These are phyloP conservation scores for Meriones psammophilus DNA, from an alignment of 2,797 vertebrate species.

Conservation along the genomic window DNA sequence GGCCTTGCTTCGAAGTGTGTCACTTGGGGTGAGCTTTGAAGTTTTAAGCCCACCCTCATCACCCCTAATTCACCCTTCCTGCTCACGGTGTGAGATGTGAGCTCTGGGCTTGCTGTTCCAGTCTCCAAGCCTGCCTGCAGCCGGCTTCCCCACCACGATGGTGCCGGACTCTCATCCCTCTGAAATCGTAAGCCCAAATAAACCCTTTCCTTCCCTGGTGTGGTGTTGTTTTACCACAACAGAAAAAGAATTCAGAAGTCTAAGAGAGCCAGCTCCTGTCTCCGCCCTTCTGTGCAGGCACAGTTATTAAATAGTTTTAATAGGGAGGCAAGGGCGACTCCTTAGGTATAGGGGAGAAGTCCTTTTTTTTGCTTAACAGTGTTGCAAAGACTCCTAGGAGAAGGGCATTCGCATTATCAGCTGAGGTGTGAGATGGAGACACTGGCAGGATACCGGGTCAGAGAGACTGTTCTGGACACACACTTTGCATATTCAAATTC, in stretches of 20 bases:
- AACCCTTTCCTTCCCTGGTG: neutral
- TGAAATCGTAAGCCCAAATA: neutral
- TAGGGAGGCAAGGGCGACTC: neutral
- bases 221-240: neutral
- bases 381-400: neutral
- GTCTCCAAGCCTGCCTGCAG: neutral
- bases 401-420: neutral
- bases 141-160: neutral
- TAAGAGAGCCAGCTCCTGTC: neutral
- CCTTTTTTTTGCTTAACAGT: neutral
- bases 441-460: neutral
- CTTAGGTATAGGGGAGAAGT: neutral
- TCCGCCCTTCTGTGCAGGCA: neutral
- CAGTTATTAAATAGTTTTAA: neutral
- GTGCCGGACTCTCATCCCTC: neutral
- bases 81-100: neutral
- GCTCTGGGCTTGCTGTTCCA: neutral
- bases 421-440: neutral
- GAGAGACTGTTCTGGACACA: neutral
- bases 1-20: neutral
- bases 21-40: neutral
- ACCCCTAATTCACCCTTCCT: neutral
- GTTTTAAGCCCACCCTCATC: neutral
- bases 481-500: constrained; percentile 4
- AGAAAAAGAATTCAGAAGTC: neutral